Evolutionary conservation across 2,888 invertebrate species (phyloP).

Genomic region (Temnothorax rugatulus): DNA sequence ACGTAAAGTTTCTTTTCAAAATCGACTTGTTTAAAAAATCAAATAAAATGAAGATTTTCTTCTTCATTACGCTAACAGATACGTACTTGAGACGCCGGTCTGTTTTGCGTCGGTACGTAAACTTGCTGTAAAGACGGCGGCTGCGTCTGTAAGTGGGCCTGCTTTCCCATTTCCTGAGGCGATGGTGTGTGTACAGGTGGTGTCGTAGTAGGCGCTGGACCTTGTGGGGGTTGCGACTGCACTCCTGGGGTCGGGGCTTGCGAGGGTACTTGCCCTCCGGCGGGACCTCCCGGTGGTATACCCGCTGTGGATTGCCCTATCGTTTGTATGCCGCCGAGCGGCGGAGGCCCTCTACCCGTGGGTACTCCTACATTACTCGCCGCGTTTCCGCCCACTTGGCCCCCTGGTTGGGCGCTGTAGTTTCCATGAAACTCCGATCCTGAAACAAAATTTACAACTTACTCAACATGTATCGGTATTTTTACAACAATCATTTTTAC

Average conservation of each 20-base stretch:
- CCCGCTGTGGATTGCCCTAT: constrained; percentile 82
- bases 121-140: constrained; percentile 78
- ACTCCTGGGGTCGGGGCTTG: constrained; percentile 81
- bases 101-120: constrained; percentile 79
- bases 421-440: constrained; percentile 85
- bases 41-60: not conserved
- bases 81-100: constrained; percentile 80
- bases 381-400: constrained; percentile 84
- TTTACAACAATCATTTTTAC: not conserved
- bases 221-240: constrained; percentile 82
- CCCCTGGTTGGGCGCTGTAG: constrained; percentile 85
- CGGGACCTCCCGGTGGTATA: constrained; percentile 81
- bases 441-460: constrained; percentile 63
- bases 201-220: constrained; percentile 81
- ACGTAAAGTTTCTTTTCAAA: too few relatives aligned
- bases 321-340: constrained; percentile 81
- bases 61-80: not conserved
- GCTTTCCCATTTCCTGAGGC: constrained; percentile 84
- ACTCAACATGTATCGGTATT: not conserved
- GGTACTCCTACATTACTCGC: constrained; percentile 83
- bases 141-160: constrained; percentile 82
- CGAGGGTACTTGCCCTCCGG: constrained; percentile 78
- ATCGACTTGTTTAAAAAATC: not conserved
- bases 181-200: constrained; percentile 82
- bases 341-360: constrained; percentile 83